Evolutionary conservation across 2,797 vertebrate species (phyloP), one percentile per base, ranked within the genome.

Genomic region (Anolis apletophallus): DNA sequence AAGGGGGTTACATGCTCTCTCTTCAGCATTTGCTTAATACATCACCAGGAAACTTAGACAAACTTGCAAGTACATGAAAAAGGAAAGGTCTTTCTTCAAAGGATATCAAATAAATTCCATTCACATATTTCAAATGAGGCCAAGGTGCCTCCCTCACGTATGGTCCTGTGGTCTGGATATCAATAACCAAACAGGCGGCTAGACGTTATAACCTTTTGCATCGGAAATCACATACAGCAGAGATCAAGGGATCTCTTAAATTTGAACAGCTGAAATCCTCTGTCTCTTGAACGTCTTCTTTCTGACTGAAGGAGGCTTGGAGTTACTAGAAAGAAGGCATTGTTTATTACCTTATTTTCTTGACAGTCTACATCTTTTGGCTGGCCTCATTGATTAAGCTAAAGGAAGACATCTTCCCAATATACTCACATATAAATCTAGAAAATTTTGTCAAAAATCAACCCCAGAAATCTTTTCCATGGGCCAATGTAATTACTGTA

Each of bases 61-160:
- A 40, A 84, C 32, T 5, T 50, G 1, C 23, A 2, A 29, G 50
- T 34, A 26, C 68, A 50, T 86, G 29, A 29, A 83, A 50, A 77
- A 10, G 89, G 19, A 74, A 81, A 69, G 4, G 83, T 50, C 77
- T 87, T 78, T 77, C 26, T 11, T 52, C 2, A 82, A n/a, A 88
- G 88, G 85, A 85, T 54, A 72, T 75, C 1, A 57, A 16, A 29
- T 81, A 79, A 83, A 81, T 91, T 87, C 40, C 50, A 87, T n/a
- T 26, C 29, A 34, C 9, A 46, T 52, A 36, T 8, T 46, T 46
- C 9, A 67, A 84, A 61, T 32, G 80, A 69, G 32, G 19, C 26
- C 50, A 23, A 21, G 13, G 2, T 76, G 3, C 74, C 59, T 50
- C 82, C 21, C 3, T 59, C 87, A 40, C 40, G 21, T 68, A 23